A percentile compares a stretch with the other conserved stretches of the same genome.
phyloP scores from a whole-genome alignment of 2,113 vertebrate species.

The Brachyistius frenatus region DNA sequence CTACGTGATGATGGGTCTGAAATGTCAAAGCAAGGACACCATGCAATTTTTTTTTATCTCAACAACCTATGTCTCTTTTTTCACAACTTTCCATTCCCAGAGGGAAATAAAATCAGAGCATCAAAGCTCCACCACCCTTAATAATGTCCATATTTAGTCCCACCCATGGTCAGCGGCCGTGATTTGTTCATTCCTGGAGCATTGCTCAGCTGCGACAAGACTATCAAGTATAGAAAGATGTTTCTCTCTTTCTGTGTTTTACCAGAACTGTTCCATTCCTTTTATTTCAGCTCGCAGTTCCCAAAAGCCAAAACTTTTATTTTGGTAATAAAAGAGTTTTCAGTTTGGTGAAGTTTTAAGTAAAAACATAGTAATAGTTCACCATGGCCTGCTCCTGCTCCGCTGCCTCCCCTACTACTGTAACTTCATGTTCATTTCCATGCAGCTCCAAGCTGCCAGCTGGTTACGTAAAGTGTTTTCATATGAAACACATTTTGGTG shows the following conservation, averaged over 20 bases:
- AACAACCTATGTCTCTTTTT: neutral
- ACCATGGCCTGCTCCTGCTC: slow-evolving; percentile 33
- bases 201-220: slow-evolving; percentile 35
- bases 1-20: neutral
- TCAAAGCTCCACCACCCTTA: slow-evolving; percentile 9
- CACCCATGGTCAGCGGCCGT: slow-evolving; percentile 15
- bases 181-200: slow-evolving; percentile 41
- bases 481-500: slow-evolving; percentile 81
- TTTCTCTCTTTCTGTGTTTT: neutral
- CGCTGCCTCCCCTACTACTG: slow-evolving; percentile 47
- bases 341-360: neutral
- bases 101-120: neutral
- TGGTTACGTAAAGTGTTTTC: slow-evolving; percentile 83
- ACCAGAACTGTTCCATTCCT: neutral
- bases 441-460: slow-evolving; percentile 61
- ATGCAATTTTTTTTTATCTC: neutral
- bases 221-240: slow-evolving; percentile 1
- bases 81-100: neutral
- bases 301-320: neutral
- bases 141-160: slow-evolving; percentile 59
- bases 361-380: neutral
- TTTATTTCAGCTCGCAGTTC: neutral
- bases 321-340: neutral
- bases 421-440: slow-evolving; percentile 54
- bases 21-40: neutral